A percentile compares a stretch with the other conserved stretches of the same genome.
Conservation (phyloP, 2,113 vertebrate species). For the Lontra canadensis region DNA sequence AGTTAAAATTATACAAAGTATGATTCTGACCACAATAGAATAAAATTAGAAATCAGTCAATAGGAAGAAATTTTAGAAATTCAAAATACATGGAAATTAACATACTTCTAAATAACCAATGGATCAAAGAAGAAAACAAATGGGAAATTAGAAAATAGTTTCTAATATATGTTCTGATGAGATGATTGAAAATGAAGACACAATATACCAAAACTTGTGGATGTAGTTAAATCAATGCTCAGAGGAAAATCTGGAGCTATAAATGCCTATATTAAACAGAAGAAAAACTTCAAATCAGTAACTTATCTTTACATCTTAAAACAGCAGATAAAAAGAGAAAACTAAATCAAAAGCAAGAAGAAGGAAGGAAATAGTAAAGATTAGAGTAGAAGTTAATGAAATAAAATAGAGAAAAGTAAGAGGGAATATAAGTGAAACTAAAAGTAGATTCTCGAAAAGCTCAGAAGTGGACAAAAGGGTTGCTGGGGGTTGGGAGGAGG, state of each 20-base stretch:
- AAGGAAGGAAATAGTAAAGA: background rate
- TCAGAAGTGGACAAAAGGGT: background rate
- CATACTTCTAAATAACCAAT: background rate
- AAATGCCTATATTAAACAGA: background rate
- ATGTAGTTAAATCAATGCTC: background rate
- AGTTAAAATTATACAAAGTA: background rate
- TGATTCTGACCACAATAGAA: background rate
- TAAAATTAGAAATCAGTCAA: background rate
- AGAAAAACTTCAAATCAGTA: background rate
- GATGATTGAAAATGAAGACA: constrained; percentile 8
- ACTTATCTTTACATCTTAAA: background rate
- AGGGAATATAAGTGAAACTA: background rate
- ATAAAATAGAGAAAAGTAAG: background rate
- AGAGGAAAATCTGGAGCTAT: background rate
- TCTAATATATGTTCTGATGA: background rate
- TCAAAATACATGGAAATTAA: background rate
- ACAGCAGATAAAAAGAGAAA: background rate
- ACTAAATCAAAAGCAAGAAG: background rate
- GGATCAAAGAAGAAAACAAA: background rate
- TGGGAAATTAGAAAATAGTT: background rate
- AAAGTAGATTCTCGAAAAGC: background rate
- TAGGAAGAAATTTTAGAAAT: constrained; percentile 2
- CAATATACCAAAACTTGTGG: background rate
- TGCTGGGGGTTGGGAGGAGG: no score
- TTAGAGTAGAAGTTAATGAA: background rate